Evolutionary conservation across 2,797 vertebrate genomes (phyloP), one percentile per base, ranked within the genome.

Genomic region (Cheirogaleus major): DNA sequence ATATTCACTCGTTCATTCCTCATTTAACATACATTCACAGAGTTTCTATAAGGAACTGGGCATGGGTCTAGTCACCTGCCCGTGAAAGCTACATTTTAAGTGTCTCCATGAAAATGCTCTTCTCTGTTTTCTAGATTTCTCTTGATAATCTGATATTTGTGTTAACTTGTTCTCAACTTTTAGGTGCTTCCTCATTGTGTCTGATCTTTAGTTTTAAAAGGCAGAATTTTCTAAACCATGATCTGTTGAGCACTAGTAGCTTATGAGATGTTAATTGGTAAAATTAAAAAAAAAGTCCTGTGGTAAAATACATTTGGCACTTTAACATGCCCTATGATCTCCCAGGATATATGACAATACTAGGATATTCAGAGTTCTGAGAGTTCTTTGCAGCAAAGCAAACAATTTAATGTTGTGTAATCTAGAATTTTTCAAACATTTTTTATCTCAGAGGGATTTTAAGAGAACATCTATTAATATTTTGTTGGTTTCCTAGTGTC

Each of bases 111-210:
- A 96, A 96, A 91, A 69, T 78, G 18, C n/a, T 89, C 1, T 55
- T 88, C 52, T 82, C 88, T 86, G 41, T 48, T 81, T 97, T 93
- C 23, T 72, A 63, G 78, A 50, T 76, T 89, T 15, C 30, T 90
- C 63, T 87, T 38, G 38, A 69, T 50, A 92, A 35, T 87, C 7
- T 95, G 27, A 89, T 93, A 83, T 83, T 89, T 93, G 55, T 89
- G 65, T 92, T 93, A 80, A 91, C 83, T 93, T 91, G 75, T 80
- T 95, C 65, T 96, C 93, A 93, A 63, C 48, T 97, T 96, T 96
- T 83, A 93, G 25, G 25, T 94, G 76, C n/a, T 81, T 97, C 83
- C 22, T 92, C 55, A 27, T 76, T 89, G 82, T 91, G 52, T 93
- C 63, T 94, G 73, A 5, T 82, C 41, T 48, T 61, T n/a, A n/a